Percentiles rank a stretch among this genome's conserved stretches.
Evolutionary conservation across 2,888 invertebrate species (phyloP).

Genomic region (Asteroscopus sphinx): DNA sequence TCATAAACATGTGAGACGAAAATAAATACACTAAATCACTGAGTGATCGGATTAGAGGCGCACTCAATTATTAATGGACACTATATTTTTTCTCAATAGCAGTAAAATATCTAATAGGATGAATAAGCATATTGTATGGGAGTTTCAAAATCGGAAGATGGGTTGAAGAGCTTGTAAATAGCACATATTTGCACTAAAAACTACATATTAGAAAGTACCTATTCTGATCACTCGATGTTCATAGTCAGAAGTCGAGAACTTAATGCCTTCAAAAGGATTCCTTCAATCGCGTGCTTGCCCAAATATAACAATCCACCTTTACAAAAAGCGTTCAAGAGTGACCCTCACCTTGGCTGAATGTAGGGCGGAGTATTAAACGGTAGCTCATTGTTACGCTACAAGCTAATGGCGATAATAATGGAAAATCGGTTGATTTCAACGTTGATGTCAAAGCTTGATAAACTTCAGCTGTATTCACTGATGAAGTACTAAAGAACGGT

Average conservation of each 20-base stretch:
- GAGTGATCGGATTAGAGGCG: slow-evolving; percentile 28
- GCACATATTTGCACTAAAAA: background rate
- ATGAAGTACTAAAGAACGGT: background rate
- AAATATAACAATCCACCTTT: slow-evolving; percentile 18
- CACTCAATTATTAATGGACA: slow-evolving; percentile 9
- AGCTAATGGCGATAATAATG: background rate
- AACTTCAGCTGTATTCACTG: background rate
- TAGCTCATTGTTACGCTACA: slow-evolving; percentile 8
- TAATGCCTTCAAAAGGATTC: background rate
- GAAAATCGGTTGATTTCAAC: no score
- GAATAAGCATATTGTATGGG: background rate
- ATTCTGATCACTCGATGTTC: background rate
- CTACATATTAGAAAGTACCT: background rate
- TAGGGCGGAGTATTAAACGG: slow-evolving; percentile 25
- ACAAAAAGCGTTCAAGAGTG: slow-evolving; percentile 20
- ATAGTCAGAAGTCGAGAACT: no score
- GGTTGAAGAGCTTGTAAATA: background rate
- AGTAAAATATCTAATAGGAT: slow-evolving; percentile 5
- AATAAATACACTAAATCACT: slow-evolving; percentile 43
- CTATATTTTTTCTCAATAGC: slow-evolving; percentile 1
- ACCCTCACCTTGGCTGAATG: slow-evolving; percentile 51
- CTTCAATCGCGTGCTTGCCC: slow-evolving; percentile 23
- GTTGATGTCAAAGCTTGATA: slow-evolving; percentile 4
- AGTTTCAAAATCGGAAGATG: background rate
- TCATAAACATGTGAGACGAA: slow-evolving; percentile 34